Evolutionary conservation across 1,140 invertebrate species (phyloP), one percentile per base, ranked within the genome.

Genomic region (Zaprionus inermis): DNA sequence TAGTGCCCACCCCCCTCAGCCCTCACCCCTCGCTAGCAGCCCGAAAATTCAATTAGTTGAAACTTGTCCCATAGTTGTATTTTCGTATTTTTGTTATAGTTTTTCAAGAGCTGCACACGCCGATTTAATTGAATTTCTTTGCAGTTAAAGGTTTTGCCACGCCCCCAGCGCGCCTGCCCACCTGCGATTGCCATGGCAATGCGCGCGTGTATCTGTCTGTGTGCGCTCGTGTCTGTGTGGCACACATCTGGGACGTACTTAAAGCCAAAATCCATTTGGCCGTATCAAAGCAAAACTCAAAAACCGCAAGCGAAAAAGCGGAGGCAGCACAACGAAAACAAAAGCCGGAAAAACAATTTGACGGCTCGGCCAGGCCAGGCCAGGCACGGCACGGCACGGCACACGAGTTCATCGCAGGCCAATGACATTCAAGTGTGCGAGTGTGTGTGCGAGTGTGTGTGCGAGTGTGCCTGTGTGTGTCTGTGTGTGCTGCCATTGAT

Each of bases 261-360:
- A 68, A 69, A 30, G 34, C 28, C 11, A 49, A 56, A 28, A 64
- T 64, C 49, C 49, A 28, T 66, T 72, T 72, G 49, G 20, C 57
- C 73, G 46, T 52, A 61, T 76, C 73, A 76, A 61, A 76, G 69
- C 69, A 65, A 75, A 72, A 71, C 68, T 65, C 68, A 71, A 63
- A 76, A 72, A 66, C 73, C 73, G 69, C 68, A 76, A 66, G 55
- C 55, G 38, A 30, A 46, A 64, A 44, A 30, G n/a, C 11, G 32
- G 12, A 49, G 56, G 57, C 51, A 46, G 14, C 64, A 81, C 68
- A 79, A 63, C 36, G 60, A 86, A 86, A 88, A 88, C 77, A 83
- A 88, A 88, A 89, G 79, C 84, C 84, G 83, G 80, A 89, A 86
- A 86, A 88, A 83, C 84, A 83, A 88, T 88, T 88, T 88, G 84